Percentiles rank a stretch among this genome's conserved stretches.
Evolutionary conservation across 2,888 invertebrate species (phyloP).

Genomic region (Odontothrips loti): DNA sequence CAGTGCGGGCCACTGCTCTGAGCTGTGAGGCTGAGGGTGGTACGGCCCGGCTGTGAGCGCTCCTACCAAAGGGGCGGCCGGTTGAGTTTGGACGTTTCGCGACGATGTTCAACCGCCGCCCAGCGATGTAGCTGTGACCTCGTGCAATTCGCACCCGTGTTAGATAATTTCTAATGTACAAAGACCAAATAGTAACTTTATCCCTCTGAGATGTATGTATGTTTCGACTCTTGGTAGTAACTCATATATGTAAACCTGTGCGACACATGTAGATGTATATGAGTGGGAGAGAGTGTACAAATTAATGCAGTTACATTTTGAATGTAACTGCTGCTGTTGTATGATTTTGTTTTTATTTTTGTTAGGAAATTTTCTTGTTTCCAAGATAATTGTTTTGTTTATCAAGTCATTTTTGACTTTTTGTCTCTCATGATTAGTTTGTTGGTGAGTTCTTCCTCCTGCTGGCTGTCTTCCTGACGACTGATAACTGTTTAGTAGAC

Average conservation of each 20-base stretch:
- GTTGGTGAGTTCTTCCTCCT: conserved; percentile 21
- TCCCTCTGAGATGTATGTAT: neutral
- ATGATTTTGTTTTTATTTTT: conserved; percentile 21
- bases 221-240: neutral
- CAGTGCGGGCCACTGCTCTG: no score
- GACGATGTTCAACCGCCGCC: neutral
- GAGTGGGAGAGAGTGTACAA: conserved; percentile 13
- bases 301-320: neutral
- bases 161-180: conserved; percentile 23
- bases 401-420: conserved; percentile 2
- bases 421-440: conserved; percentile 7
- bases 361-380: neutral
- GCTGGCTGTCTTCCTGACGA: conserved; percentile 25
- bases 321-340: conserved; percentile 16
- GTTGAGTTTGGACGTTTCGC: neutral
- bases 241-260: neutral
- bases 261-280: conserved; percentile 10
- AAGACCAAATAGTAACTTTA: conserved; percentile 19
- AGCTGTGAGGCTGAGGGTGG: no score
- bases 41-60: no score
- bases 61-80: neutral
- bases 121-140: conserved; percentile 4
- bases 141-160: conserved; percentile 6
- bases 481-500: conserved; percentile 20
- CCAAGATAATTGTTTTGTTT: conserved; percentile 16